Conservation (phyloP, 2,113 vertebrate genomes). For the Eptesicus fuscus region DNA sequence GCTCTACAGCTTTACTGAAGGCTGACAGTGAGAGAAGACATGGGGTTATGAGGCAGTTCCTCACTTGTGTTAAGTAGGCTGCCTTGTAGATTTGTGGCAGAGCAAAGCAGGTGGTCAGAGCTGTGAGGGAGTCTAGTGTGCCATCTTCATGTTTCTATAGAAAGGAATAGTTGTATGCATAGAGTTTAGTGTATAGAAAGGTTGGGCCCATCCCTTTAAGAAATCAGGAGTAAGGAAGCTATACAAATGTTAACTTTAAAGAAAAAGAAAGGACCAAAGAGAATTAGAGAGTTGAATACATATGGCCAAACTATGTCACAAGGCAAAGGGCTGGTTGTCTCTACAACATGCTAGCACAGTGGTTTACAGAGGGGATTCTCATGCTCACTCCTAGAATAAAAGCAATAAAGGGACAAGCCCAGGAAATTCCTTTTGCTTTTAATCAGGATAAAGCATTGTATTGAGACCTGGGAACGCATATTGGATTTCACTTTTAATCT, state of each 20-base stretch:
- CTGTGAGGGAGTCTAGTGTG: neutral
- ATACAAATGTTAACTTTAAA: neutral
- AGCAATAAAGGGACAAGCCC: constrained; percentile 28
- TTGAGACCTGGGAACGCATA: constrained; percentile 37
- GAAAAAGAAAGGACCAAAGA: neutral
- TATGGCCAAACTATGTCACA: neutral
- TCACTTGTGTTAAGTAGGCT: neutral
- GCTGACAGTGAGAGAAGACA: neutral
- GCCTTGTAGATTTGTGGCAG: neutral
- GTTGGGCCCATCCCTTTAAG: neutral
- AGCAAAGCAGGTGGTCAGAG: neutral
- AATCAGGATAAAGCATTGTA: constrained; percentile 48
- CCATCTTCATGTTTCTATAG: neutral
- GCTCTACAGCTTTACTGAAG: neutral
- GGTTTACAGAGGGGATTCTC: neutral
- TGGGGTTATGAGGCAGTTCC: neutral
- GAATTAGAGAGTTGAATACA: neutral
- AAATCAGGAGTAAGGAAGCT: neutral
- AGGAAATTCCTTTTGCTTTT: constrained; percentile 58
- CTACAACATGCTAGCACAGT: neutral
- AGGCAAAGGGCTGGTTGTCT: neutral
- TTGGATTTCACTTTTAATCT: constrained; percentile 73
- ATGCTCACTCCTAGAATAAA: neutral
- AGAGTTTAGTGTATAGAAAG: neutral
- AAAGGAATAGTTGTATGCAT: neutral